phyloP scores from a whole-genome alignment of 2,888 invertebrate species.

The Eristalinus aeneus region DNA sequence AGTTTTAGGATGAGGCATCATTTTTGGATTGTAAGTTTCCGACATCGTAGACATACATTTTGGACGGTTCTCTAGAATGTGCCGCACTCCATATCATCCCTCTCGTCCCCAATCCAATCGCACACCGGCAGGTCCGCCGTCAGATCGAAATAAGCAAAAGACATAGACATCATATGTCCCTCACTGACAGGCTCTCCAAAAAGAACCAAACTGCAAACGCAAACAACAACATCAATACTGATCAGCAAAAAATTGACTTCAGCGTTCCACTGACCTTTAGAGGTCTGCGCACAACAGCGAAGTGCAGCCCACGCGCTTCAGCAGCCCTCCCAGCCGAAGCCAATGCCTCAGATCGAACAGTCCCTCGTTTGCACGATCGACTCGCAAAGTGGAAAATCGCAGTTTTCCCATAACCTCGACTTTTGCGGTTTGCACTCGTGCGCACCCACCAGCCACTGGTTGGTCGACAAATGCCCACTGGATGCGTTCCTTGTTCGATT shows the following conservation, averaged over 20 bases:
- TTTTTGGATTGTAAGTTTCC: no score
- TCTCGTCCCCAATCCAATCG: no score
- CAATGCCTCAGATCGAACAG: background rate
- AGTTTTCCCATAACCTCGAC: slow-evolving; percentile 58
- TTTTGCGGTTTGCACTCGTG: slow-evolving; percentile 13
- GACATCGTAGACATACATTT: no score
- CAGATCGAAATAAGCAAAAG: no score
- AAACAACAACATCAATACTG: background rate
- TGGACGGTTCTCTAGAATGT: no score
- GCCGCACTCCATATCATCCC: no score
- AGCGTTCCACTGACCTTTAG: background rate
- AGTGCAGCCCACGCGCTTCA: background rate
- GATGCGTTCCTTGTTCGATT: slow-evolving; percentile 11
- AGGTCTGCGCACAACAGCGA: background rate
- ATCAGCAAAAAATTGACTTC: background rate
- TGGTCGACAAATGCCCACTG: background rate
- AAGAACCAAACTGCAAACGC: background rate
- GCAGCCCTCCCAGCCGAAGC: background rate
- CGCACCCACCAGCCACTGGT: slow-evolving; percentile 1
- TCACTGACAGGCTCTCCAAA: background rate
- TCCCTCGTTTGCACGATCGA: slow-evolving; percentile 31
- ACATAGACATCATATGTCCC: background rate
- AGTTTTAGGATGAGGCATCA: no score
- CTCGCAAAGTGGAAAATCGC: slow-evolving; percentile 33
- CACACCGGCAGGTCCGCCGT: no score